Evolutionary conservation across 2,797 vertebrate species (phyloP).

Genomic region (Bradypus variegatus): DNA sequence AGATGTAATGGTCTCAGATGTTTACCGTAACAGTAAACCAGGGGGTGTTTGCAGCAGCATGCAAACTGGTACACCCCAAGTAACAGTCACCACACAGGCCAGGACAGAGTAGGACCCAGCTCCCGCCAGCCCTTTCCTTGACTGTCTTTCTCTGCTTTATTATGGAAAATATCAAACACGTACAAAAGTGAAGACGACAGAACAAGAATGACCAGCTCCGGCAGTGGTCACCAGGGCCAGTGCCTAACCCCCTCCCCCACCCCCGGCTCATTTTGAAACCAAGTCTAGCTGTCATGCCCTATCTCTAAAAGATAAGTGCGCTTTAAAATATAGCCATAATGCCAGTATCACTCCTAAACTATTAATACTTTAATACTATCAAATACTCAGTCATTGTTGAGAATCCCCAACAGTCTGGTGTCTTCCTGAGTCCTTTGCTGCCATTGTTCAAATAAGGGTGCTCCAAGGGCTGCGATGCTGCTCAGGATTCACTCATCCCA

Average conservation of each 20-base stretch:
- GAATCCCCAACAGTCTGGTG: neutral
- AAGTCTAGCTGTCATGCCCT: fast-evolving
- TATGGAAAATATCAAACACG: fast-evolving
- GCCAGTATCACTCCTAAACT: fast-evolving
- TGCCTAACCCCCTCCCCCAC: neutral
- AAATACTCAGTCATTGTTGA: neutral
- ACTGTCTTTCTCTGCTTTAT: fast-evolving
- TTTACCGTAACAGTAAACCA: neutral
- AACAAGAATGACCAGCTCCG: no score
- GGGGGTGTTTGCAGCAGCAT: neutral
- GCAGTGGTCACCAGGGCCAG: neutral
- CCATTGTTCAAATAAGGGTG: neutral
- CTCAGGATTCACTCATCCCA: no score
- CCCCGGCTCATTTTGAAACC: no score
- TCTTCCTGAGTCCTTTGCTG: neutral
- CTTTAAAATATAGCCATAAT: fast-evolving
- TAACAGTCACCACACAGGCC: fast-evolving
- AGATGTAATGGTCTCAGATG: no score
- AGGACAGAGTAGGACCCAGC: fast-evolving
- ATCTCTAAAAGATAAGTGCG: neutral
- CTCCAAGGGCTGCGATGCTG: neutral
- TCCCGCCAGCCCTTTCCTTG: neutral
- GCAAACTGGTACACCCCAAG: no score
- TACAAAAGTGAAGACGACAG: neutral
- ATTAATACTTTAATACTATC: no score